Conservation (phyloP, 2,797 vertebrate species). For the Odontamblyopus rebecca region DNA sequence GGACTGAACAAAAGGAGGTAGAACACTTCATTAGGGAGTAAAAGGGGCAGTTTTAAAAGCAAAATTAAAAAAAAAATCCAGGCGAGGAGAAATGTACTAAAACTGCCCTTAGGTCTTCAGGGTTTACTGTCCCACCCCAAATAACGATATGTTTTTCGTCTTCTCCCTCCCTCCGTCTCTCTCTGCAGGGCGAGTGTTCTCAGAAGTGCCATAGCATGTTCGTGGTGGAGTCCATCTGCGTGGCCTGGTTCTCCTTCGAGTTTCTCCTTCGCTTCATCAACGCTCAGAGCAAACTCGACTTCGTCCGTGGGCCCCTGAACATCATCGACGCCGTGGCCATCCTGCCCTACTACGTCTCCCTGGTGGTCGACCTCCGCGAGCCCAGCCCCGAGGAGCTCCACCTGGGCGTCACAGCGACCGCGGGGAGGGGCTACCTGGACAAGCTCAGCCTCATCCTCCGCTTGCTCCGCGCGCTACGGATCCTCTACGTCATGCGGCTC, state of each 20-base stretch:
- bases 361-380: conserved; percentile 83
- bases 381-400: conserved; percentile 72
- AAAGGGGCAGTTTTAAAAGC: too few species aligned
- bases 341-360: conserved; percentile 92
- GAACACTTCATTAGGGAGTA: too few species aligned
- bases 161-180: conserved; percentile 2
- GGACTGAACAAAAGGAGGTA: too few species aligned
- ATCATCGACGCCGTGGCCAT: conserved; percentile 93
- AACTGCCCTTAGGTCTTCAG: too few species aligned
- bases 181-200: conserved; percentile 87
- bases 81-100: too few species aligned
- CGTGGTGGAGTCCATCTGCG: conserved; percentile 91
- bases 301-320: conserved; percentile 89
- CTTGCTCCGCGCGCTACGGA: conserved; percentile 88
- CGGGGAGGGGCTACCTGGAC: conserved; percentile 84
- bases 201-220: conserved; percentile 92
- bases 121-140: too few species aligned
- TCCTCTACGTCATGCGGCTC: conserved; percentile 94
- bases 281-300: conserved; percentile 89
- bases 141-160: neutral
- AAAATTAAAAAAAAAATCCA: too few species aligned
- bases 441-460: conserved; percentile 90
- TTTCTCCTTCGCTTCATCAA: conserved; percentile 86
- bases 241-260: conserved; percentile 95
- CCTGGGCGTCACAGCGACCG: conserved; percentile 31